Evolutionary conservation across 2,888 invertebrate species (phyloP).

Genomic region (Clistopyga incitator): DNA sequence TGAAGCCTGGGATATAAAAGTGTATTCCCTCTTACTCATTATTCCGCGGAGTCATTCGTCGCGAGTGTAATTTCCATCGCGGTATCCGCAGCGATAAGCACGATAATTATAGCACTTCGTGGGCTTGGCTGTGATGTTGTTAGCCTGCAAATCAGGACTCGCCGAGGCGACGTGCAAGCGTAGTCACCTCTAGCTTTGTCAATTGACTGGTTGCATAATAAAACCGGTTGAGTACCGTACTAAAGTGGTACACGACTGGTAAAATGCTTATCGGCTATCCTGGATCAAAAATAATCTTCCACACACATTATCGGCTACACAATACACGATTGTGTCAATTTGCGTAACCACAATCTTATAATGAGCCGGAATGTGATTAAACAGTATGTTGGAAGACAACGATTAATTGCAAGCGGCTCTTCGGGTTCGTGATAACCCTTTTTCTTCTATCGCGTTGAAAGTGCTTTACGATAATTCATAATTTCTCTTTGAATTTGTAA

Average conservation of each 20-base stretch:
- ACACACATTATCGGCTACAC: neutral
- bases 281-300: neutral
- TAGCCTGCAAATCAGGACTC: constrained; percentile 42
- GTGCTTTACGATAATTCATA: no score
- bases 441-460: no score
- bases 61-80: constrained; percentile 11
- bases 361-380: no score
- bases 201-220: neutral
- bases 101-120: constrained; percentile 47
- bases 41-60: constrained; percentile 26
- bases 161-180: constrained; percentile 22
- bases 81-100: constrained; percentile 38
- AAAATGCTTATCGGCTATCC: neutral
- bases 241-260: neutral
- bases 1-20: neutral
- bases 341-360: neutral
- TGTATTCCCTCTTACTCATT: constrained; percentile 1
- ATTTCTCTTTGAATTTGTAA: no score
- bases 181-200: constrained; percentile 14
- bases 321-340: neutral
- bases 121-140: neutral
- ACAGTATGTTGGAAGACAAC: no score
- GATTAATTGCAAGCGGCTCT: no score
- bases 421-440: neutral
- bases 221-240: neutral